Evolutionary conservation across 2,888 invertebrate genomes (phyloP), one percentile per base, ranked within the genome.

Genomic region (Gortyna flavago): DNA sequence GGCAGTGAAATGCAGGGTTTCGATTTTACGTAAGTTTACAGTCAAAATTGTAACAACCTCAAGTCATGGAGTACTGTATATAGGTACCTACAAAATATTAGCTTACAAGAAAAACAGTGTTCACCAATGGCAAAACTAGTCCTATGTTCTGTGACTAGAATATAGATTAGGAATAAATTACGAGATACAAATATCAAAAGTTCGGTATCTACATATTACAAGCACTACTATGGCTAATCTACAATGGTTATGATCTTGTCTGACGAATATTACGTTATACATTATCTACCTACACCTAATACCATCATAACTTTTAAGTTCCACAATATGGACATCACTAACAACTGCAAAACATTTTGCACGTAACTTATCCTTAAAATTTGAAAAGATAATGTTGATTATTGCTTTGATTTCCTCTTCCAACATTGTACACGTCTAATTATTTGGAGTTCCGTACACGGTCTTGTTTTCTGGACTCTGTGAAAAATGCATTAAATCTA

Each of bases 121-220:
- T 90, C 89, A 92, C 90, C 90, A 91, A 92, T 91, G 91, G 90
- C 93, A 92, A 90, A 93, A 91, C 95, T 96, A 96, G 96, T 95
- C 95, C 92, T 96, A 95, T 93, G 93, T 89, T 93, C 92, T 92
- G 94, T 96, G 96, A 96, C 96, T 96, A 96, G 96, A 96, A 95
- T 93, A 93, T 90, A 91, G 90, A 91, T 90, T 95, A 96, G 96
- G 95, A 96, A 95, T 95, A 95, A 95, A 92, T 94, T 94, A 94
- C 91, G 90, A 92, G 90, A 91, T 90, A 94, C 93, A 93, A 92
- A 90, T 91, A 93, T 93, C 91, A 92, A 93, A 93, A 91, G 90
- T 89, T 91, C 91, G 81, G 92, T 93, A 91, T 90, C 92, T 93
- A 94, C 91, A 86, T 38, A 54, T 90, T 89, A 94, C 91, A 92